Conservation (phyloP, 2,888 invertebrate genomes). For the Dryocosmus kuriphilus region DNA sequence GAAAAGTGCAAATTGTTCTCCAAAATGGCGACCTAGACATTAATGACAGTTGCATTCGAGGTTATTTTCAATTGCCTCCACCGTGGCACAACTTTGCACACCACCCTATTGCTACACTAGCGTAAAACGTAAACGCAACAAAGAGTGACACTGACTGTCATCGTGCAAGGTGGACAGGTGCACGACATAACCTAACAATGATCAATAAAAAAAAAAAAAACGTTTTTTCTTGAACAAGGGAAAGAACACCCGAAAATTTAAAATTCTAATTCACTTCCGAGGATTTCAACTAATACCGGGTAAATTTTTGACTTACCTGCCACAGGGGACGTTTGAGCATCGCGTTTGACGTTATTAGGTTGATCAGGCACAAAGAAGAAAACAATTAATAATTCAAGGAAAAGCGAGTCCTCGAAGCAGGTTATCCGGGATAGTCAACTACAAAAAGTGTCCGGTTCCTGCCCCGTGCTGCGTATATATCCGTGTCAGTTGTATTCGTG, state of each 20-base stretch:
- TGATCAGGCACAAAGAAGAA: conserved; percentile 36
- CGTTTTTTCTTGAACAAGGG: too few species aligned
- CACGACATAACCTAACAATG: background rate
- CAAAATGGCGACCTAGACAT: conserved; percentile 4
- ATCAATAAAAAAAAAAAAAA: background rate
- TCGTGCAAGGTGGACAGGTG: conserved; percentile 7
- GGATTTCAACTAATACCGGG: background rate
- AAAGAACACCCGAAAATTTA: too few species aligned
- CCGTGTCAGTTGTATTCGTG: conserved; percentile 71
- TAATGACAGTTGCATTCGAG: too few species aligned
- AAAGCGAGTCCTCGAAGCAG: conserved; percentile 40
- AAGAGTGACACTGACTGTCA: conserved; percentile 11
- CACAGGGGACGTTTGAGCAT: conserved; percentile 88
- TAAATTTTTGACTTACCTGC: conserved; percentile 80
- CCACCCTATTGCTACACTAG: conserved; percentile 51
- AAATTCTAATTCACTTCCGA: background rate
- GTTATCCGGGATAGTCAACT: conserved; percentile 62
- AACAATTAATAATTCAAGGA: conserved; percentile 40
- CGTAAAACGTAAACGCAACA: conserved; percentile 16
- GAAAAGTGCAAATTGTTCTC: background rate
- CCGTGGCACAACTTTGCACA: conserved; percentile 51
- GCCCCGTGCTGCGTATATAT: conserved; percentile 73
- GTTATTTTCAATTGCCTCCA: too few species aligned
- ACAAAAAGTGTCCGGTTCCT: conserved; percentile 74
- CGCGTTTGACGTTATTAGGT: background rate